phyloP scores from a whole-genome alignment of 2,113 vertebrate genomes.

The Perognathus longimembris region DNA sequence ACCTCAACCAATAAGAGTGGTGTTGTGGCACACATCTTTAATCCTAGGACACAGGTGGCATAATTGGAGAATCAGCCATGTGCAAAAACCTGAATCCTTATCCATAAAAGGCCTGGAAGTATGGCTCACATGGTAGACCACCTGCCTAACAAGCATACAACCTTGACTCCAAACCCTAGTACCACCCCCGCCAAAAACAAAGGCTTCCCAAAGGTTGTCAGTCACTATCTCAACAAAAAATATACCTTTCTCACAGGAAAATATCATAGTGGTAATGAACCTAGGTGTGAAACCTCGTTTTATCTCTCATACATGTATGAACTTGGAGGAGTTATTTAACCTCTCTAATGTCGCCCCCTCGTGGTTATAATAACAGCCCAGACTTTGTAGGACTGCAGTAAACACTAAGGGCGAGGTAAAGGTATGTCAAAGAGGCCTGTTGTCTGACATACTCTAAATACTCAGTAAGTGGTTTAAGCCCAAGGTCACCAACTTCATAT shows the following conservation, averaged over 20 bases:
- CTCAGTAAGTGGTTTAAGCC: not conserved
- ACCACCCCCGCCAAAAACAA: too few relatives aligned
- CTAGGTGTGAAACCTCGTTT: constrained; percentile 5
- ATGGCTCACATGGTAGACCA: too few relatives aligned
- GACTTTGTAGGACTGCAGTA: not conserved
- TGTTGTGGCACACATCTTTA: too few relatives aligned
- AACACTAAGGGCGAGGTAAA: not conserved
- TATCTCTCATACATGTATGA: not conserved
- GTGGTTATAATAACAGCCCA: not conserved
- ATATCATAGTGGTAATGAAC: constrained; percentile 5
- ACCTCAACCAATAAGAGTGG: too few relatives aligned
- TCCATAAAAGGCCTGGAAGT: too few relatives aligned
- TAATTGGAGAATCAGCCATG: too few relatives aligned
- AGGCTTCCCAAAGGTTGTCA: constrained; percentile 1
- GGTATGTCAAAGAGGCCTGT: not conserved
- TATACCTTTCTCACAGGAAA: not conserved
- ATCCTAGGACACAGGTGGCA: too few relatives aligned
- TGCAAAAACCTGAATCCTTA: too few relatives aligned
- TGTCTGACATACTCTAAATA: not conserved
- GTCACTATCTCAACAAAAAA: constrained; percentile 25
- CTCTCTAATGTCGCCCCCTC: not conserved
- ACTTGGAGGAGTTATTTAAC: not conserved
- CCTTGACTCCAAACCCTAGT: too few relatives aligned
- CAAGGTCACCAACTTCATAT: not conserved
- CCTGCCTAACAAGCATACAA: too few relatives aligned